Percentiles rank a stretch among this genome's conserved stretches.
Evolutionary conservation across 2,888 invertebrate genomes (phyloP).

Genomic region (Drosophila setosimentum): DNA sequence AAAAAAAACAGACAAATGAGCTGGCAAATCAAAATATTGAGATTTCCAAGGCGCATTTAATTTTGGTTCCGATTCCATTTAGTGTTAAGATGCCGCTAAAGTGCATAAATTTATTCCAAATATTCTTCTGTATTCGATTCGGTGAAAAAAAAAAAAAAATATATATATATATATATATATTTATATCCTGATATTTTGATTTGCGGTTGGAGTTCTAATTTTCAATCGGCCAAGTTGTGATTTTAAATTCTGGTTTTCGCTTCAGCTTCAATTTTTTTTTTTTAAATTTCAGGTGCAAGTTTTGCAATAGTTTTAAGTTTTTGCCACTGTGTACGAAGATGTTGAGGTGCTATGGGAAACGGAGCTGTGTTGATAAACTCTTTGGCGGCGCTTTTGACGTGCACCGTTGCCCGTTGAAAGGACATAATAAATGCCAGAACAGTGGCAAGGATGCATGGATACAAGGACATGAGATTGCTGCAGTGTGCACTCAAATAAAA

Average conservation of each 20-base stretch:
- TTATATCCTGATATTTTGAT: no score
- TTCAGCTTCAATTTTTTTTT: no score
- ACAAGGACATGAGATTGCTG: conserved; percentile 12
- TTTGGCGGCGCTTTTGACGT: conserved; percentile 69
- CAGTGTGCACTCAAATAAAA: conserved; percentile 54
- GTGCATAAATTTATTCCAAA: not conserved
- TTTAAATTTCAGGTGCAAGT: no score
- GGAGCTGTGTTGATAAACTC: conserved; percentile 68
- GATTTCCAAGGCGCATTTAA: not conserved
- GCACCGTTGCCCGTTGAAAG: conserved; percentile 60
- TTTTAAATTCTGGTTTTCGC: not conserved
- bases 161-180: no score
- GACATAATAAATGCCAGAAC: conserved; percentile 62
- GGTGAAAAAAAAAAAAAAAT: no score
- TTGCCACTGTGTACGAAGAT: not conserved
- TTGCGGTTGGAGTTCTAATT: not conserved
- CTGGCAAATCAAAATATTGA: no score
- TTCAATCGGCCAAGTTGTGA: not conserved
- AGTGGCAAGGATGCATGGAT: not conserved
- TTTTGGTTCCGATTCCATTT: not conserved
- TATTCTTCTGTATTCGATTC: not conserved
- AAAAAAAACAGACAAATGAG: not conserved
- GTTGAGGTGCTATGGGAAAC: conserved; percentile 19
- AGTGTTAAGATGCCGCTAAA: not conserved
- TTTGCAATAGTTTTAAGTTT: not conserved